Conservation (phyloP, 2,888 invertebrate genomes). For the Eupithecia inturbata region DNA sequence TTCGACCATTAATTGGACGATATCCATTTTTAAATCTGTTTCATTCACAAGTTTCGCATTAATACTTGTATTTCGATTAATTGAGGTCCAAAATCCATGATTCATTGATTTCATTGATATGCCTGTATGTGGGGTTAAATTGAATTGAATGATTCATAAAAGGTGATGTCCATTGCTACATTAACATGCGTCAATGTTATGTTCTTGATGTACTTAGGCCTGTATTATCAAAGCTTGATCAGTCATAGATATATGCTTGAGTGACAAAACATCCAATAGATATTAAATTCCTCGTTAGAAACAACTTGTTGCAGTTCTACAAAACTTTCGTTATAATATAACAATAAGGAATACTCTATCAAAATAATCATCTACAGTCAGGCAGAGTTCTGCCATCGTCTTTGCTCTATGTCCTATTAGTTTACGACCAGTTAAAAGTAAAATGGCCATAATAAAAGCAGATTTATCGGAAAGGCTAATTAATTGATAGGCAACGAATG, state of each 20-base stretch:
- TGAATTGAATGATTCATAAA: conserved; percentile 38
- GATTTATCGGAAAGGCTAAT: conserved; percentile 41
- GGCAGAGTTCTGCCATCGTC: not conserved
- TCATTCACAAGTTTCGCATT: conserved; percentile 35
- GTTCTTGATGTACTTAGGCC: not conserved
- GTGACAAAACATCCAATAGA: not conserved
- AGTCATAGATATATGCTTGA: too few relatives aligned
- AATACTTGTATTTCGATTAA: conserved; percentile 37
- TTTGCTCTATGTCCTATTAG: conserved; percentile 25
- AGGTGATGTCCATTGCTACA: conserved; percentile 9
- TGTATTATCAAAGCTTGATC: too few relatives aligned
- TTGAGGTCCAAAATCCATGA: conserved; percentile 42
- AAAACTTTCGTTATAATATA: not conserved
- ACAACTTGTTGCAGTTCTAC: not conserved
- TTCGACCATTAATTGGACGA: conserved; percentile 60
- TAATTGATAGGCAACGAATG: conserved; percentile 42
- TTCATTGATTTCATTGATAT: conserved; percentile 44
- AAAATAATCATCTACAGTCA: not conserved
- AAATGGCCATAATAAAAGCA: conserved; percentile 42
- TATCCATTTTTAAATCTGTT: conserved; percentile 47
- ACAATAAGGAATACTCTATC: not conserved
- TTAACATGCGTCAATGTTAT: not conserved
- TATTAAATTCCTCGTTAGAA: not conserved
- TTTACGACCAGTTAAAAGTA: conserved; percentile 40
- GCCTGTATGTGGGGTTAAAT: conserved; percentile 34